Base-by-base conservation (phyloP, 2,797 vertebrate genomes). In the Cottoperca gobio region DNA sequence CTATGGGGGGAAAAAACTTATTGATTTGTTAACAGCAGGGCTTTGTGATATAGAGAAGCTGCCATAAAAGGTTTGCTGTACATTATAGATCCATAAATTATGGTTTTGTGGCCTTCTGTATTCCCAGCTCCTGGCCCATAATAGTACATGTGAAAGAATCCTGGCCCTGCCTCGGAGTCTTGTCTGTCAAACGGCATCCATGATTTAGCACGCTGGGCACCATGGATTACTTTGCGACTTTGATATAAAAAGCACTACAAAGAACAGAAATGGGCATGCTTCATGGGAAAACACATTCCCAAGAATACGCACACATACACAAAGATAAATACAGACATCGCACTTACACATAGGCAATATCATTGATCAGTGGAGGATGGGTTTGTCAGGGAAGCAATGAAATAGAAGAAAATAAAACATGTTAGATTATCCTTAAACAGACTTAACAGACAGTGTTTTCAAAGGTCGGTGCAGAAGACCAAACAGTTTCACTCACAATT, bases 171-270 rank as follows among this genome's bases (percentile, higher is more conserved):
- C 79, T 59, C 52, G 45, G 70, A 80, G 76, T 70, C 62, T 67
- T 50, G 70, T 54, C 46, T 80, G 70, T 80, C 72, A 82, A 52
- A 77, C 42, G 46, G 55, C 66, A 76, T 74, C 66, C 61, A 35
- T 28, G 16, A 79, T 79, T 74, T 63, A 49, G 65, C 69, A 48
- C 12, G n/a, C 57, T 40, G 60, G 73, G 57, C 63, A 43, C 42
- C 42, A n/a, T 8, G 17, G 83, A 73, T 79, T 67, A 63, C 60
- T 78, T 42, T 78, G 31, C 60, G 61, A 46, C 72, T 76, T 73
- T 67, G 61, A 68, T 74, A 69, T 70, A 16, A 83, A 68, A 81
- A 55, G 46, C 33, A 28, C 43, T 16, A 26, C n/a, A 70, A 67
- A 72, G 57, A 64, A 66, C 45, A 63, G 52, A 67, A 67, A 75